A percentile compares a stretch with the other conserved stretches of the same genome.
phyloP scores from a whole-genome alignment of 2,888 invertebrate species.

The Spicauda simplicius region DNA sequence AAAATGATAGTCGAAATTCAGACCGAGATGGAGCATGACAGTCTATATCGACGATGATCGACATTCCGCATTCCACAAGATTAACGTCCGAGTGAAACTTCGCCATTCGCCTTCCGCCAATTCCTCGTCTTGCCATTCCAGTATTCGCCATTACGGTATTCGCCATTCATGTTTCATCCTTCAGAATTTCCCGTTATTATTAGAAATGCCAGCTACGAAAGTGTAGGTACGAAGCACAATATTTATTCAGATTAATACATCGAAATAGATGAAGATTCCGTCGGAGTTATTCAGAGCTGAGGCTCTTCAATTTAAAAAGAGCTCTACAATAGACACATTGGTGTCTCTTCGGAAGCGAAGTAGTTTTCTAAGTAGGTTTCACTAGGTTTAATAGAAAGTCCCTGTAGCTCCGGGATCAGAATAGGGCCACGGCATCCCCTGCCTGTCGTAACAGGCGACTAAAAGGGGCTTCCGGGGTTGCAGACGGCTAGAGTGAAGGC shows the following conservation, averaged over 20 bases:
- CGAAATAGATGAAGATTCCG: slow-evolving; percentile 5
- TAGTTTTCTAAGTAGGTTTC: no score
- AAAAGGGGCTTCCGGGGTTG: no score
- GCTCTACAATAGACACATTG: background rate
- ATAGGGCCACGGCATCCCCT: no score
- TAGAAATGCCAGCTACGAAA: slow-evolving; percentile 53
- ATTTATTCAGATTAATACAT: slow-evolving; percentile 7
- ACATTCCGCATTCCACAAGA: slow-evolving; percentile 69
- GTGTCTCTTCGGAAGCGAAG: background rate
- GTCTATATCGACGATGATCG: slow-evolving; percentile 55
- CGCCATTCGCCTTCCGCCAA: slow-evolving; percentile 40
- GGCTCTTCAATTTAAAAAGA: background rate
- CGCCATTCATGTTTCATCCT: slow-evolving; percentile 12
- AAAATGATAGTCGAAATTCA: background rate
- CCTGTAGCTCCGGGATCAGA: no score
- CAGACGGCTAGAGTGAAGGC: no score
- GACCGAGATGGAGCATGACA: slow-evolving; percentile 33
- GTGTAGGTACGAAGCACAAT: slow-evolving; percentile 12
- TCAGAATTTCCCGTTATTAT: slow-evolving; percentile 52
- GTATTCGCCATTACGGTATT: slow-evolving; percentile 39
- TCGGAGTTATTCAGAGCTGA: background rate
- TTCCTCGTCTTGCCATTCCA: slow-evolving; percentile 41
- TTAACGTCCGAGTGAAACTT: slow-evolving; percentile 54
- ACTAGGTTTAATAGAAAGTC: no score
- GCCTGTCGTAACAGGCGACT: no score